Conservation (phyloP, 2,888 invertebrate species). For the Hyalella azteca region DNA sequence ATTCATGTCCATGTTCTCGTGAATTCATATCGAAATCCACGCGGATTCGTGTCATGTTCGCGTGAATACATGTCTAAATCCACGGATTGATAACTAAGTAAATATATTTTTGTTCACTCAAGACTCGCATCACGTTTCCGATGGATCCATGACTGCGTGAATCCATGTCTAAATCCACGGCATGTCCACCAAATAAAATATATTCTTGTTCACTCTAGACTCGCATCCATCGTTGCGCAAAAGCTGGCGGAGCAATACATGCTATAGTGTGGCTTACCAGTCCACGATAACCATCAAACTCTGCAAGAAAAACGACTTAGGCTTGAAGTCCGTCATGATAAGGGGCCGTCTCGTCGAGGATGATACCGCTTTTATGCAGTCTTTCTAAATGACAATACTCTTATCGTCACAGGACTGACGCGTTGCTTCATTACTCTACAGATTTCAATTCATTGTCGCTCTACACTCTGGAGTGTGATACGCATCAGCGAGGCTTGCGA, state of each 20-base stretch:
- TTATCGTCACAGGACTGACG: constrained; percentile 25
- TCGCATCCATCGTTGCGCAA: neutral
- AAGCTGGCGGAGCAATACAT: neutral
- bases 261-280: constrained; percentile 24
- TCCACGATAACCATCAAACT: constrained; percentile 15
- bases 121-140: too few species aligned
- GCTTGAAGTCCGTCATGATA: constrained; percentile 30
- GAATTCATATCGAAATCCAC: too few species aligned
- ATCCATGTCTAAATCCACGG: too few species aligned
- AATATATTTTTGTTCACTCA: too few species aligned
- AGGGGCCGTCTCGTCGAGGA: neutral
- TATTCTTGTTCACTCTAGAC: neutral
- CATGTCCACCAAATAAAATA: too few species aligned
- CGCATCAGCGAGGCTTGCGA: neutral
- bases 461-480: constrained; percentile 19
- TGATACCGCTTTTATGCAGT: constrained; percentile 12
- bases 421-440: constrained; percentile 32
- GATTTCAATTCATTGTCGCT: constrained; percentile 35
- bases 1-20: too few species aligned
- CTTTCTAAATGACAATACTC: constrained; percentile 26
- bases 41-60: too few species aligned
- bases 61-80: too few species aligned
- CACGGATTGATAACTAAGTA: too few species aligned
- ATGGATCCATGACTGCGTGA: too few species aligned
- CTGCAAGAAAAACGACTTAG: constrained; percentile 32